Base-by-base conservation (phyloP, 1,140 invertebrate genomes). In the Ooceraea biroi region DNA sequence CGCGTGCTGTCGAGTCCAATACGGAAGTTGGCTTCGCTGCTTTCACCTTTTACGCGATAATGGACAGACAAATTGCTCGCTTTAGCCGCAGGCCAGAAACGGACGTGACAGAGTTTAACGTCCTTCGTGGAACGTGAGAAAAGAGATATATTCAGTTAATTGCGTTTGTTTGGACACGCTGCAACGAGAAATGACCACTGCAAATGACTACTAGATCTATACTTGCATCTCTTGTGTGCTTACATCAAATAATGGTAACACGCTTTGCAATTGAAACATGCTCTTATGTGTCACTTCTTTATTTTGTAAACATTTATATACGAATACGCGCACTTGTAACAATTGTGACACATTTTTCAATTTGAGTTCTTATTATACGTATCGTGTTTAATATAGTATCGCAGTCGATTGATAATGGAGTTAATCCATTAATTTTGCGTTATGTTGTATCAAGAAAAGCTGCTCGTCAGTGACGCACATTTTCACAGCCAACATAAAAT, bases 21-120 rank as follows among this genome's bases (percentile, higher is more conserved):
- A 76, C 30, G 46, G 22, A 69, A 78, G 63, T 78, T 68, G 36
- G 22, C 41, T 48, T n/a, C n/a, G n/a, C n/a, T n/a, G 46, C 73
- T 50, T 36, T 44, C 76, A 50, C 76, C 65, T 80, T 80, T 58
- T 57, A 44, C 65, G 76, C 65, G 65, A 80, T 80, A 80, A 80
- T 80, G 76, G 76, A 80, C 76, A 71, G 76, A 80, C 65, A 80
- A 80, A 80, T 80, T 80, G 76, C 50, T 80, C 76, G 69, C 65
- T 80, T 80, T 69, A 80, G 65, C 65, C 76, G 76, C 65, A 65
- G 52, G 76, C 11, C 48, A 80, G 25, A 8, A n/a, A 76, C 58
- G n/a, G 50, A 80, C 41, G 76, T 78, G 76, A 69, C 65, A 44
- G 55, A 48, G 44, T 27, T 80, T 69, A 80, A 80, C 44, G 65